These are phyloP conservation scores for Dipodomys stephensi DNA, from an alignment of 2,113 vertebrate genomes.

Conservation along the genomic window DNA sequence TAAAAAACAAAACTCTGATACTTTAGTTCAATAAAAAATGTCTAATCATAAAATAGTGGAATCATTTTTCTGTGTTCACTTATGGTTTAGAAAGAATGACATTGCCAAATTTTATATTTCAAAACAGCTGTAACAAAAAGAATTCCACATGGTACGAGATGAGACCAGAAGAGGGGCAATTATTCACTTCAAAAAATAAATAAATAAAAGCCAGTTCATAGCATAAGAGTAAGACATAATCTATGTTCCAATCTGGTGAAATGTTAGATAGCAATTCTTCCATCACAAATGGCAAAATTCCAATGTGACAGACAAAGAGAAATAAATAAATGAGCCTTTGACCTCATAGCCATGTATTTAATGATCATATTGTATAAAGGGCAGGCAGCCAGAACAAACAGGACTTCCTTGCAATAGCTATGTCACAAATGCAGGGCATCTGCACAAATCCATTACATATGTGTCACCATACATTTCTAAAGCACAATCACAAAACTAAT, in stretches of 20 bases:
- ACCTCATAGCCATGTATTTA: constrained; percentile 50
- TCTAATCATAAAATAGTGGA: constrained; percentile 32
- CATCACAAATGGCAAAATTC: constrained; percentile 61
- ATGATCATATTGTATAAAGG: constrained; percentile 34
- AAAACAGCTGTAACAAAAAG: constrained; percentile 56
- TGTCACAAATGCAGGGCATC: constrained; percentile 33
- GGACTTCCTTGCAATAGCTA: constrained; percentile 12
- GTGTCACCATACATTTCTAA: constrained; percentile 47
- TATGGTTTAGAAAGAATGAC: constrained; percentile 37
- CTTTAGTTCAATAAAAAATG: constrained; percentile 9
- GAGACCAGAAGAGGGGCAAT: constrained; percentile 54
- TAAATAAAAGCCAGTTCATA: not conserved
- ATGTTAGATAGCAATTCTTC: constrained; percentile 59
- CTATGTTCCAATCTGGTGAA: constrained; percentile 59
- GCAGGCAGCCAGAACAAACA: constrained; percentile 32
- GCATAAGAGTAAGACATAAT: constrained; percentile 33
- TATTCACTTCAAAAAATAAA: constrained; percentile 21
- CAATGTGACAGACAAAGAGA: constrained; percentile 30
- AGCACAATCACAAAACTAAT: constrained; percentile 46
- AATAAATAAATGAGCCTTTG: constrained; percentile 44
- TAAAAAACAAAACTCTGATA: not conserved
- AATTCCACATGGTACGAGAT: constrained; percentile 48
- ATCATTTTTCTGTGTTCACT: constrained; percentile 42
- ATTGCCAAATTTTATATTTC: constrained; percentile 46
- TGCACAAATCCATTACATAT: constrained; percentile 32